Evolutionary conservation across 1,140 invertebrate genomes (phyloP), one percentile per base, ranked within the genome.

Genomic region (Lordiphosa stackelbergi): DNA sequence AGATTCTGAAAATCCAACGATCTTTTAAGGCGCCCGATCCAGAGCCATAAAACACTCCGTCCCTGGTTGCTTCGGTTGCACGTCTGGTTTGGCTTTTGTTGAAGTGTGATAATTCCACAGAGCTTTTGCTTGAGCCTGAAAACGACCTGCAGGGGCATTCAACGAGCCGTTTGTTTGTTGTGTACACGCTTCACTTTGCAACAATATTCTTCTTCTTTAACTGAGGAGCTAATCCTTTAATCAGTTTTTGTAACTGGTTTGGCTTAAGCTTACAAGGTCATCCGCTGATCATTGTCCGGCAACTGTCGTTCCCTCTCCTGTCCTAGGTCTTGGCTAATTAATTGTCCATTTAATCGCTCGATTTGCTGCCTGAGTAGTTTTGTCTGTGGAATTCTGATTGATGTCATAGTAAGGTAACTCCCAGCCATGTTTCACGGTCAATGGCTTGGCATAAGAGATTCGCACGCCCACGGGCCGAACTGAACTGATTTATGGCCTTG

Each of bases 101-200:
- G 77, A 81, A 81, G 75, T 81, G 75, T 73, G 77, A 81, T 83
- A 83, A 83, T 81, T 71, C 71, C 70, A 53, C 51, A 66, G 69
- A 73, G 70, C 52, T 28, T 31, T 49, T 24, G 36, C 52, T 31
- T 62, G 34, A 48, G 52, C 40, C 22, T 37, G 35, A 22, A 46
- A 28, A 43, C 28, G 38, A 10, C 24, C 51, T 11, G n/a, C 43
- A 46, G 11, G 28, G 43, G 43, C 24, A 9, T 54, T 56, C 48
- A 57, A 51, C 56, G 49, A 57, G 56, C 47, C 57, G 47, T 69
- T 79, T 79, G 55, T 66, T 63, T 70, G 28, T 31, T 31, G 28
- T 31, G 58, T 55, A 58, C 72, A 66, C 66, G 57, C 61, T 58
- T 74, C 59, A 56, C 43, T 63, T 31, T 31, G 35, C 22, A n/a